phyloP scores from a whole-genome alignment of 2,113 vertebrate genomes.

The Gallinago jamesoni region DNA sequence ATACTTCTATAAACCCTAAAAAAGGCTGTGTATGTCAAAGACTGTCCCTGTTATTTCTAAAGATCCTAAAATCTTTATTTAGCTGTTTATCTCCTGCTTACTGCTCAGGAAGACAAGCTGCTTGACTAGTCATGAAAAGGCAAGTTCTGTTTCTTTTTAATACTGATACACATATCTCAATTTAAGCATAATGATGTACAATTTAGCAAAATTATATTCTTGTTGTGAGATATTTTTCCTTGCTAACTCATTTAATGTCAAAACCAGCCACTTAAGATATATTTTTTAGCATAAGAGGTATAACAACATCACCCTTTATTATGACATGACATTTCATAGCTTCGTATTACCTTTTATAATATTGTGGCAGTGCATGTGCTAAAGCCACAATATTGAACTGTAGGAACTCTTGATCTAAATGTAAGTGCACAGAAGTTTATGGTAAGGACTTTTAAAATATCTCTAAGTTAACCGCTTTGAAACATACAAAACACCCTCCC shows the following conservation, averaged over 20 bases:
- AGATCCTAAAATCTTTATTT: neutral
- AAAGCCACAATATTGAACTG: neutral
- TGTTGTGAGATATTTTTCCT: neutral
- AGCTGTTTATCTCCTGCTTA: neutral
- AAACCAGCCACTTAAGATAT: neutral
- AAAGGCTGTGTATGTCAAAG: neutral
- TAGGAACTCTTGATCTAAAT: neutral
- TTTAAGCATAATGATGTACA: neutral
- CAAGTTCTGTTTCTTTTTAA: neutral
- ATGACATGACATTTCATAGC: neutral
- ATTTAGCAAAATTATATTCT: neutral
- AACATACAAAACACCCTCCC: neutral
- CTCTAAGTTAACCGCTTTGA: slow-evolving; percentile 10
- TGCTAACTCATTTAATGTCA: neutral
- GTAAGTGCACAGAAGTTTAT: neutral
- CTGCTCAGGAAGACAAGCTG: neutral
- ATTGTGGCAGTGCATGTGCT: neutral
- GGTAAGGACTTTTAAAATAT: neutral
- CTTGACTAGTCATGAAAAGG: neutral
- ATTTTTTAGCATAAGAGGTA: neutral
- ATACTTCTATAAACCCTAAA: neutral
- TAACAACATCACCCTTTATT: neutral
- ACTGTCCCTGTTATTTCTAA: neutral
- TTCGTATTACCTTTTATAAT: neutral
- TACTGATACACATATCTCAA: neutral